Evolutionary conservation across 2,888 invertebrate genomes (phyloP).

Genomic region (Synergus japonicus): DNA sequence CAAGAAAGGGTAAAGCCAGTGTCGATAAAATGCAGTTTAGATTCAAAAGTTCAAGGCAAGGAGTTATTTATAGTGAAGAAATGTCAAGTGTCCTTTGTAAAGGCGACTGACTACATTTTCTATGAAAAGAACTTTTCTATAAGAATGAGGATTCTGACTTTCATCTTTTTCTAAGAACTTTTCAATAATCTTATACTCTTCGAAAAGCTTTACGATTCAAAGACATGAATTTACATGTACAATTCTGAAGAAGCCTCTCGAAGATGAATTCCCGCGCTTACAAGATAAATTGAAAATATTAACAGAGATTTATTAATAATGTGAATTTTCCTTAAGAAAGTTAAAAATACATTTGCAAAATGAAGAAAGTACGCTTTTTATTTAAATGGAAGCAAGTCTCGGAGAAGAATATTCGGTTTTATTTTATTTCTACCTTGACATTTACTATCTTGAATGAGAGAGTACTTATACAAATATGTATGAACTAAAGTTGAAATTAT

Average conservation of each 20-base stretch:
- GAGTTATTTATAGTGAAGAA: slow-evolving; percentile 14
- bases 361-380: too few relatives aligned
- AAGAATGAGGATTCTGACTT: neutral
- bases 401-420: neutral
- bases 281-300: too few relatives aligned
- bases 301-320: too few relatives aligned
- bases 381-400: neutral
- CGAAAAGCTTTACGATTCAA: neutral
- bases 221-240: neutral
- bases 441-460: slow-evolving; percentile 2
- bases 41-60: slow-evolving; percentile 31
- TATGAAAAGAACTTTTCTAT: neutral
- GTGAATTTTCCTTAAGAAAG: too few relatives aligned
- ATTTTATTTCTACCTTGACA: neutral
- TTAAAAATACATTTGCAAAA: too few relatives aligned
- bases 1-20: neutral
- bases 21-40: slow-evolving; percentile 33
- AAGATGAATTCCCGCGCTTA: too few relatives aligned
- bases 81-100: slow-evolving; percentile 26
- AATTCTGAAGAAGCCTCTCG: neutral
- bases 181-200: neutral
- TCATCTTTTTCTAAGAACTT: neutral
- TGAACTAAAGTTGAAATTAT: slow-evolving; percentile 21
- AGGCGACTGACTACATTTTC: slow-evolving; percentile 7
- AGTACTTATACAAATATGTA: neutral